Base-by-base conservation (phyloP, 2,888 invertebrate species). In the Spisula subtruncata region DNA sequence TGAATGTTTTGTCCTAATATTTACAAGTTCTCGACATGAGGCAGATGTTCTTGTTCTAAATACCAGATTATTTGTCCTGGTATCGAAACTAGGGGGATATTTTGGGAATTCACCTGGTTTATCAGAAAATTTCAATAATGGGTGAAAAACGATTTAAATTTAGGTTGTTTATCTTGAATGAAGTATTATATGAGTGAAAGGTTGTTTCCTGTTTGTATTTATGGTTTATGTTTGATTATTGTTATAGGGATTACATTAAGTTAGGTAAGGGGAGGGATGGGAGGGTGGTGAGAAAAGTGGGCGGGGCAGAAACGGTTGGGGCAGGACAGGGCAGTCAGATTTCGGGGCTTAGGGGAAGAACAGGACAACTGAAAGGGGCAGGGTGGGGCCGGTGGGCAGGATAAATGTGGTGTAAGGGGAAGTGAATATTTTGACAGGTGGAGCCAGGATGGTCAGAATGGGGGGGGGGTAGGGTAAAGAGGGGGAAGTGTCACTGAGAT, bases 1-100 rank as follows among this genome's bases (percentile, higher is more conserved):
- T 66, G 10, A 66, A 66, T 60, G 60, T 25, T 5, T 66, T 66
- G 60, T 66, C 60, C 60, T n/a, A 66, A 66, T 66, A 66, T 66
- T 66, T 66, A 66, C 60, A 66, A n/a, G n/a, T 25, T 66, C 10
- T 8, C 60, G 20, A 8, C 8, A 0, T n/a, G 60, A 66, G 60
- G 51, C 51, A 51, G 51, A 51, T 51, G 51, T 51, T 51, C 16
- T 12, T 16, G 16, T 51, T 51, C 2, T 66, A 66, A n/a, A 12
- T 25, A n/a, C 8, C 25, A 25, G 25, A 66, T 66, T 20, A 25
- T n/a, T 25, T 66, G 60, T 66, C 25, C 41, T 41, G n/a, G 25
- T 66, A 66, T 25, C 12, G 25, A 66, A 66, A 66, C 4, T n/a
- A 66, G 20, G 25, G 60, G 60, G 60, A 66, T n/a, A n/a, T 25